Percentiles rank a stretch among this genome's conserved stretches.
These are phyloP conservation scores for Cheilosia pagana DNA, from an alignment of 2,888 invertebrate genomes.

Conservation along the genomic window DNA sequence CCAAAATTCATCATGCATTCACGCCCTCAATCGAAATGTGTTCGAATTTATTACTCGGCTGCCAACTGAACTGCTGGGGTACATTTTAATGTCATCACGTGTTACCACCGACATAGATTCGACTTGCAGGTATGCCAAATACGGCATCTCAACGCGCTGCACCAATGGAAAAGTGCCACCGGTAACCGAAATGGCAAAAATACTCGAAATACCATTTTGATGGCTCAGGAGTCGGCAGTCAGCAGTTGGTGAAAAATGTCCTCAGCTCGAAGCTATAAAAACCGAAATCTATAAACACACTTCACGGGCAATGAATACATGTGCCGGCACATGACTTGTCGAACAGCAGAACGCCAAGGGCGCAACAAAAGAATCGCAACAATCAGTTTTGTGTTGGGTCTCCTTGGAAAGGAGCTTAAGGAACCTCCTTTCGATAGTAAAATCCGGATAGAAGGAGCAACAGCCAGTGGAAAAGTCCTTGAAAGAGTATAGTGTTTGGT, in stretches of 20 bases:
- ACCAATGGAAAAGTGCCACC: constrained; percentile 19
- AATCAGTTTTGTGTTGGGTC: constrained; percentile 45
- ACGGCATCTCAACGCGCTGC: constrained; percentile 1
- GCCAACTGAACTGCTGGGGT: background rate
- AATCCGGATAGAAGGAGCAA: constrained; percentile 50
- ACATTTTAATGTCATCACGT: constrained; percentile 60
- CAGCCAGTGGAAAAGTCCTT: constrained; percentile 50
- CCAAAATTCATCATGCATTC: constrained; percentile 34
- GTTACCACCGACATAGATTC: constrained; percentile 29
- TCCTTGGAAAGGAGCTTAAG: constrained; percentile 42
- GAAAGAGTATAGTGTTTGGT: constrained; percentile 48
- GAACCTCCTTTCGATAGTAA: constrained; percentile 53
- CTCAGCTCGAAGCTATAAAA: constrained; percentile 52
- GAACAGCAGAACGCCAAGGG: constrained; percentile 42
- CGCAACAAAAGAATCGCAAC: constrained; percentile 67
- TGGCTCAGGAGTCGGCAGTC: constrained; percentile 41
- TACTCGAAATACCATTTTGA: constrained; percentile 52
- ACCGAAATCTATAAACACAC: constrained; percentile 67
- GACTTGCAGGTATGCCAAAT: background rate
- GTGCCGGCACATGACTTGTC: constrained; percentile 44
- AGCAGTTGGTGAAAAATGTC: constrained; percentile 39
- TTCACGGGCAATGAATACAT: constrained; percentile 60
- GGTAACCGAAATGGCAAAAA: constrained; percentile 18
- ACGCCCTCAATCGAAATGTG: constrained; percentile 23
- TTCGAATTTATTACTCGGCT: constrained; percentile 36